These are phyloP conservation scores for Epizoanthus scotinus DNA, from an alignment of 92 coral and sea anemone genomes.

Conservation along the genomic window DNA sequence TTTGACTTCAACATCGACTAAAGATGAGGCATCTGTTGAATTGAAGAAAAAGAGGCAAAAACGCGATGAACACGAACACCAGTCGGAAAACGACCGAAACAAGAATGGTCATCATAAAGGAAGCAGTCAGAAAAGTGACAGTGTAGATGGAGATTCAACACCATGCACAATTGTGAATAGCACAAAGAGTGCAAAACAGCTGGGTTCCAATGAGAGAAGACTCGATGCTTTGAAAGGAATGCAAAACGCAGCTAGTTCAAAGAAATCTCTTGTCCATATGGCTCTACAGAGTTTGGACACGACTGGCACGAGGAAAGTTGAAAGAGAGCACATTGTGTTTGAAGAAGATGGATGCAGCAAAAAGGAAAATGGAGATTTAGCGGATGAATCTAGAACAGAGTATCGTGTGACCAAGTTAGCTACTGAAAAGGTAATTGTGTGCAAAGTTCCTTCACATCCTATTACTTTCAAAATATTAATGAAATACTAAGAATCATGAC, in stretches of 20 bases:
- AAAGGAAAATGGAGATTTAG: conserved; percentile 11
- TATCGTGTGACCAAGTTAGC: background rate
- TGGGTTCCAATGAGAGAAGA: conserved; percentile 74
- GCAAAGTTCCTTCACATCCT: too few species aligned
- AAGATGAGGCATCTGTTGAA: background rate
- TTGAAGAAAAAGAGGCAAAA: background rate
- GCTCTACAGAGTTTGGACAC: conserved; percentile 78
- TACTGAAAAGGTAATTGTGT: conserved; percentile 16
- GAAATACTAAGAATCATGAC: too few species aligned
- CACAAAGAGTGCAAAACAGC: conserved; percentile 45
- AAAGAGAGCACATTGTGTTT: conserved; percentile 64
- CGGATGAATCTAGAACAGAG: conserved; percentile 10
- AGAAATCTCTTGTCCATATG: conserved; percentile 61
- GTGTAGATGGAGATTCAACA: background rate
- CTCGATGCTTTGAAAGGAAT: conserved; percentile 75
- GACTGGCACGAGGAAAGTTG: conserved; percentile 13
- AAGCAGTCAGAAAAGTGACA: conserved; percentile 2
- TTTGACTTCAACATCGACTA: background rate
- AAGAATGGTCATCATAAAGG: background rate
- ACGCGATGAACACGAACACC: background rate
- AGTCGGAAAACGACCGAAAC: background rate
- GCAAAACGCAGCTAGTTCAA: conserved; percentile 45
- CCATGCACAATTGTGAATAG: background rate
- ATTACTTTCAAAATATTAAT: too few species aligned
- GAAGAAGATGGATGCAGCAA: conserved; percentile 51